Evolutionary conservation across 2,113 vertebrate genomes (phyloP).

Genomic region (Phylloscopus trochiloides): DNA sequence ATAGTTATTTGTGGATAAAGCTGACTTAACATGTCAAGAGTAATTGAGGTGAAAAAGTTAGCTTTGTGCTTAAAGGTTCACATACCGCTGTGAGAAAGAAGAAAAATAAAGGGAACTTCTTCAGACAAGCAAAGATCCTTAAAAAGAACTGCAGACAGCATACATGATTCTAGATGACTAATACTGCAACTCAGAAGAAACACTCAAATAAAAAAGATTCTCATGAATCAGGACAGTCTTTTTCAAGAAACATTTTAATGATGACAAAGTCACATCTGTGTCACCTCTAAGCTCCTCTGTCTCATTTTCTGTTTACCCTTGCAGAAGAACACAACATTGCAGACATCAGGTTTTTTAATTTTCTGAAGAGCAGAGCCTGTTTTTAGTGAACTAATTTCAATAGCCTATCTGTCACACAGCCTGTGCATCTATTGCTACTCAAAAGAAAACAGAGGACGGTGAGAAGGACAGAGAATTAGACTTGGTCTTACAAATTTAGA

Average conservation of each 20-base stretch:
- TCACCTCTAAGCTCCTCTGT: conserved; percentile 31
- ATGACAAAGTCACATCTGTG: conserved; percentile 3
- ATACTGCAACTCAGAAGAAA: conserved; percentile 25
- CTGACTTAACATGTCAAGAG: neutral
- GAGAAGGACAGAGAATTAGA: conserved; percentile 6
- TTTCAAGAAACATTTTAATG: conserved; percentile 11
- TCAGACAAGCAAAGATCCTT: conserved; percentile 19
- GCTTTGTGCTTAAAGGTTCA: conserved; percentile 4
- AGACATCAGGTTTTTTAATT: neutral
- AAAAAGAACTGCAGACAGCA: conserved; percentile 27
- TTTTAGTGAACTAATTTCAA: conserved; percentile 35
- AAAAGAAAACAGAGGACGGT: conserved; percentile 5
- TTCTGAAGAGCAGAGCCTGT: conserved; percentile 24
- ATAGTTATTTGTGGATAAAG: neutral
- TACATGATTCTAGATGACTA: conserved; percentile 36
- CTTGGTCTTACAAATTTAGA: neutral
- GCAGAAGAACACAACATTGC: conserved; percentile 16
- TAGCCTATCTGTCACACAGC: neutral
- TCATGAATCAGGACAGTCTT: conserved; percentile 1
- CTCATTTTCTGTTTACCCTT: conserved; percentile 29
- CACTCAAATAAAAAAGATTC: neutral
- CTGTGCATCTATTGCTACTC: neutral
- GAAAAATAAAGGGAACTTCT: conserved; percentile 19
- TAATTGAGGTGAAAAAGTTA: neutral
- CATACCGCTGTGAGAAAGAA: neutral